Evolutionary conservation across 2,113 vertebrate species (phyloP).

Genomic region (Proteles cristata): DNA sequence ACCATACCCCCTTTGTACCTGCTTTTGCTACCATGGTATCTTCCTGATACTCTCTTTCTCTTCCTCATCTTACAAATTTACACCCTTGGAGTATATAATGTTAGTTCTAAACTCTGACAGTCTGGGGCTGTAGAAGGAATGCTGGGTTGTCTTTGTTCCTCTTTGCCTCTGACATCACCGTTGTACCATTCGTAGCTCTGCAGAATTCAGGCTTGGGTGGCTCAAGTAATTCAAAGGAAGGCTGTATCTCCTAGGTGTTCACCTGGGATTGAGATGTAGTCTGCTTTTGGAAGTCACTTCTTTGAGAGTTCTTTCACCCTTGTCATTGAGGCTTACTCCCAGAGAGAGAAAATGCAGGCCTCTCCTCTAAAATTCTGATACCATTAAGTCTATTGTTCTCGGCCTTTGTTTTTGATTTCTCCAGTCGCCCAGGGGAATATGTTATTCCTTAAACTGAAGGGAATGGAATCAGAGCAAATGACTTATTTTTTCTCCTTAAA

Average conservation of each 20-base stretch:
- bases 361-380: not conserved
- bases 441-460: not conserved
- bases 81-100: not conserved
- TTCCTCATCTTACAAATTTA: not conserved
- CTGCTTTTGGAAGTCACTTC: not conserved
- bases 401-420: not conserved
- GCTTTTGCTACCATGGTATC: not conserved
- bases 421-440: not conserved
- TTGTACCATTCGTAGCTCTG: not conserved
- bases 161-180: not conserved
- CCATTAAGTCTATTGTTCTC: not conserved
- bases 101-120: not conserved
- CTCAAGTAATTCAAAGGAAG: not conserved
- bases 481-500: not conserved
- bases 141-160: not conserved
- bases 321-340: not conserved
- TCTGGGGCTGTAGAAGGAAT: not conserved
- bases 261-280: not conserved
- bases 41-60: not conserved
- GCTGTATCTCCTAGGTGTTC: not conserved
- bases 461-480: not conserved
- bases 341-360: fast-evolving
- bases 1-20: not conserved
- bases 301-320: not conserved
- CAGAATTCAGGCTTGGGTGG: not conserved